A percentile compares a stretch with the other conserved stretches of the same genome.
These are phyloP conservation scores for Drosophila neonasuta DNA, from an alignment of 2,888 invertebrate genomes.

Conservation along the genomic window DNA sequence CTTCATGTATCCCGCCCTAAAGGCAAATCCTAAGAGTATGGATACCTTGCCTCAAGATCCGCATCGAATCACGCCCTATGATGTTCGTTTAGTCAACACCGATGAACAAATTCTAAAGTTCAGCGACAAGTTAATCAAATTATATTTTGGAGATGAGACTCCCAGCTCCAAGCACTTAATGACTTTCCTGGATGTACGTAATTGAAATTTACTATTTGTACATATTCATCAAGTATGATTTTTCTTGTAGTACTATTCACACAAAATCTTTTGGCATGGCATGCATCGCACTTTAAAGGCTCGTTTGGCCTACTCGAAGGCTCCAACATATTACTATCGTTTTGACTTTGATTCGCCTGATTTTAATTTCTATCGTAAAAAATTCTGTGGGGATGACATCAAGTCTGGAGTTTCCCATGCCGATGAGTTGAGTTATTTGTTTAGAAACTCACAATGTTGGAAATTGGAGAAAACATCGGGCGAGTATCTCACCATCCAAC, in stretches of 20 bases:
- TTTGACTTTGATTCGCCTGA: conserved; percentile 78
- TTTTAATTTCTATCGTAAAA: conserved; percentile 71
- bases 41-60: conserved; percentile 55
- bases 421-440: conserved; percentile 78
- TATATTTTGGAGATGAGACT: conserved; percentile 68
- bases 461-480: conserved; percentile 54
- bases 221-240: not conserved
- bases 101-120: conserved; percentile 62
- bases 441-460: conserved; percentile 55
- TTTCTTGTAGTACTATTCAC: conserved; percentile 70
- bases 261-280: conserved; percentile 78
- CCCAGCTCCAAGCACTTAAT: conserved; percentile 49
- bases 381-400: conserved; percentile 69
- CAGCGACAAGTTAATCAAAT: conserved; percentile 72
- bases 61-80: conserved; percentile 51
- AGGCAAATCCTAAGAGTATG: conserved; percentile 54
- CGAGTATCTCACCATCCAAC: conserved; percentile 74
- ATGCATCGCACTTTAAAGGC: conserved; percentile 69
- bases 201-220: not conserved
- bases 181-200: conserved; percentile 61
- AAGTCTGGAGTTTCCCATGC: conserved; percentile 75
- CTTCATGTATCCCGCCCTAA: conserved; percentile 70
- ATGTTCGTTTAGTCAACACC: conserved; percentile 41
- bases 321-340: conserved; percentile 76
- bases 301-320: conserved; percentile 60